Evolutionary conservation across 1,140 invertebrate species (phyloP).

Genomic region (Megalonaias nervosa): DNA sequence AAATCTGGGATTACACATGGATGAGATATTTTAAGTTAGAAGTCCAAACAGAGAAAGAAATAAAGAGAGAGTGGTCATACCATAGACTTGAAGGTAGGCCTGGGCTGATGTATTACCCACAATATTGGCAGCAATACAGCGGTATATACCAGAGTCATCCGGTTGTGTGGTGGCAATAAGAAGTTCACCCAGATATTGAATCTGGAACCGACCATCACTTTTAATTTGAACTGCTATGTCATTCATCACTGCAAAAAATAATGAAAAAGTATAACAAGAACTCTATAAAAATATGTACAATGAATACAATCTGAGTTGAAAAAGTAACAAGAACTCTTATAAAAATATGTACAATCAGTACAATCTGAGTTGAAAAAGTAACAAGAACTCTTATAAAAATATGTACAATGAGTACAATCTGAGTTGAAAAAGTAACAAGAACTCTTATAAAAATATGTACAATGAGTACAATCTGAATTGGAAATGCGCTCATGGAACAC

Average conservation of each 20-base stretch:
- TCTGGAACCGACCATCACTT: conserved; percentile 81
- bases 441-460: background rate
- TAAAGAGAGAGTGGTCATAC: conserved; percentile 72
- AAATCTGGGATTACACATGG: background rate
- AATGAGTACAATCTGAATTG: background rate
- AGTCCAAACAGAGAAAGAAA: background rate
- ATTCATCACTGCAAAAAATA: conserved; percentile 18
- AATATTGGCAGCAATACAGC: conserved; percentile 89
- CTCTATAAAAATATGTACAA: background rate
- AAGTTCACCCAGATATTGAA: conserved; percentile 87
- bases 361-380: background rate
- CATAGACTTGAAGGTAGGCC: conserved; percentile 85
- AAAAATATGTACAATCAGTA: background rate
- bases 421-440: background rate
- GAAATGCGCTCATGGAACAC: background rate
- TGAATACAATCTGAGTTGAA: background rate
- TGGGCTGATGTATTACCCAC: conserved; percentile 87
- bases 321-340: background rate
- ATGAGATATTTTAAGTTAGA: background rate
- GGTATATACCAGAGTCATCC: conserved; percentile 89
- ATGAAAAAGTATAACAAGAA: background rate
- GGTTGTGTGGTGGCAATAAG: conserved; percentile 85
- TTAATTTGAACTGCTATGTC: conserved; percentile 34
- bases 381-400: background rate
- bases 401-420: background rate